These are phyloP conservation scores for Zosterops japonicus DNA, from an alignment of 2,113 vertebrate genomes.

Conservation along the genomic window DNA sequence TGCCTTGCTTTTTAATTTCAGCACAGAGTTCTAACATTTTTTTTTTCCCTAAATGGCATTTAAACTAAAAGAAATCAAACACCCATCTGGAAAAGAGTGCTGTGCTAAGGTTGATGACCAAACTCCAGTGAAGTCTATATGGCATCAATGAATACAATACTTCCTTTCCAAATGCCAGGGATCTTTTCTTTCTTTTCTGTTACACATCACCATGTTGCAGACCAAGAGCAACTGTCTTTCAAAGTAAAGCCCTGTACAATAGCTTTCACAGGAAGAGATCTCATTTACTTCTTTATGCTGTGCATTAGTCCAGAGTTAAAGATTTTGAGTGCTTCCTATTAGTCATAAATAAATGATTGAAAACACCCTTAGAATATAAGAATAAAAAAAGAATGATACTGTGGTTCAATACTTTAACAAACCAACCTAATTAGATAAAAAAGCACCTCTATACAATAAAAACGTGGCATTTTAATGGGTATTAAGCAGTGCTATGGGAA, in stretches of 20 bases:
- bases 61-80: background rate
- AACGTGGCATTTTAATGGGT: background rate
- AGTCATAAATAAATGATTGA: background rate
- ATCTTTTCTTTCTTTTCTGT: background rate
- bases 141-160: background rate
- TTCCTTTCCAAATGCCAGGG: background rate
- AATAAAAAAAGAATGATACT: background rate
- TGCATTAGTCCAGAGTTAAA: background rate
- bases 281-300: background rate
- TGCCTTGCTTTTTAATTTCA: background rate
- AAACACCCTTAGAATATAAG: background rate
- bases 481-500: slow-evolving; percentile 17
- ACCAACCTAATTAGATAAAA: slow-evolving; percentile 15
- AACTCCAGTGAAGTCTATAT: background rate
- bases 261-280: background rate
- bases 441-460: slow-evolving; percentile 17
- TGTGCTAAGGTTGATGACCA: background rate
- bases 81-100: background rate
- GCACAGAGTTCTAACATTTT: background rate
- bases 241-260: background rate
- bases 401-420: background rate
- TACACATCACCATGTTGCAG: background rate
- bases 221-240: background rate
- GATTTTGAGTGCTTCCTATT: background rate
- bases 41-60: background rate